These are phyloP conservation scores for Vulpes vulpes DNA, from an alignment of 2,113 vertebrate species.

Conservation along the genomic window DNA sequence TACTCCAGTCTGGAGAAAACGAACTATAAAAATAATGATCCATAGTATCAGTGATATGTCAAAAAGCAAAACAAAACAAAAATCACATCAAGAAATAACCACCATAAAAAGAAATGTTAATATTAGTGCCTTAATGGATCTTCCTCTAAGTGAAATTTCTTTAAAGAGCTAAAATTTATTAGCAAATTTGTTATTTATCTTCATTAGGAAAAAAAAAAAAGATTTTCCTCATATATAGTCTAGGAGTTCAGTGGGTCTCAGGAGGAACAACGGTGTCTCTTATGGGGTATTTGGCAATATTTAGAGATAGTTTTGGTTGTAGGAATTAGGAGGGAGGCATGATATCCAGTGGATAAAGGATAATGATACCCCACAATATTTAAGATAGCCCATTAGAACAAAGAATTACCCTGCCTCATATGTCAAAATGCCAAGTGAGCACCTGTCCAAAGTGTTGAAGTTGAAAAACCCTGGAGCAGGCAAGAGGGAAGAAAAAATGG, in stretches of 20 bases:
- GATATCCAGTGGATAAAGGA: not conserved
- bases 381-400: too few relatives aligned
- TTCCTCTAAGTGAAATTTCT: not conserved
- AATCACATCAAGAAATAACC: not conserved
- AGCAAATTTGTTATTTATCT: not conserved
- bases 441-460: not conserved
- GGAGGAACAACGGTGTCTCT: not conserved
- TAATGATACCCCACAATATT: not conserved
- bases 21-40: not conserved
- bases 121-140: not conserved
- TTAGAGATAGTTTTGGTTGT: not conserved
- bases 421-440: not conserved
- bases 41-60: not conserved
- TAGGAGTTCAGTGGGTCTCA: not conserved
- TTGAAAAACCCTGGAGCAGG: not conserved
- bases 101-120: not conserved
- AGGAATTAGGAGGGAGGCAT: not conserved
- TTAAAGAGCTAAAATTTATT: not conserved
- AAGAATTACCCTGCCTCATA: not conserved
- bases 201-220: conserved; percentile 43
- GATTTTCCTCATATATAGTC: not conserved
- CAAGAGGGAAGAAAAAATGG: conserved; percentile 57
- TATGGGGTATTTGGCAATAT: not conserved
- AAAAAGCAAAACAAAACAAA: not conserved
- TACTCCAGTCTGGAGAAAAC: not conserved